Evolutionary conservation across 2,113 vertebrate genomes (phyloP).

Genomic region (Bos taurus): ARS-UCD2.0 NC_037335.1:30688001-30688500

Average conservation of each 20-base stretch:
- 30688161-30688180: constrained; percentile 57
- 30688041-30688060: constrained; percentile 31
- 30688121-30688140: constrained; percentile 50
- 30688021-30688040: neutral
- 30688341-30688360: constrained; percentile 22
- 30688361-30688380: neutral
- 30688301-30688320: constrained; percentile 47
- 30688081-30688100: constrained; percentile 33
- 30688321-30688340: constrained; percentile 39
- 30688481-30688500: neutral
- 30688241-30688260: constrained; percentile 60
- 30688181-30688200: constrained; percentile 67
- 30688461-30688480: neutral
- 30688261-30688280: constrained; percentile 43
- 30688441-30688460: neutral
- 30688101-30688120: constrained; percentile 65
- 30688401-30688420: neutral
- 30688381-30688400: neutral
- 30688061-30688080: constrained; percentile 33
- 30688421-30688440: neutral
- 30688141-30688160: constrained; percentile 62
- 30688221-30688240: constrained; percentile 59
- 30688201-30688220: constrained; percentile 63
- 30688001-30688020: neutral
- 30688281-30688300: constrained; percentile 51